Conservation (phyloP, 2,888 invertebrate genomes). For the Volucella zonaria region DNA sequence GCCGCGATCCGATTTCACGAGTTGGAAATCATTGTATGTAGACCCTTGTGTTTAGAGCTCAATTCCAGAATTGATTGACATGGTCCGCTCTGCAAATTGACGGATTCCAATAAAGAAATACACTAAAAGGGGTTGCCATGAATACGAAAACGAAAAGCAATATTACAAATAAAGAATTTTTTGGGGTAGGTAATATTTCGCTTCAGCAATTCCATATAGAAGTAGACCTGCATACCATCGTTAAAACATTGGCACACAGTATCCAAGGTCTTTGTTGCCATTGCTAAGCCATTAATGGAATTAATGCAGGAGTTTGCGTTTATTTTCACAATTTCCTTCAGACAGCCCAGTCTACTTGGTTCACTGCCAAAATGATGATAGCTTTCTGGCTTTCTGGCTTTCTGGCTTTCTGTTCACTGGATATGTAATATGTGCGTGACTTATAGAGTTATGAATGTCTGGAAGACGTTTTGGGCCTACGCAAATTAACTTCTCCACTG, state of each 20-base stretch:
- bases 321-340: conserved; percentile 43
- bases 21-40: background rate
- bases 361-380: conserved; percentile 36
- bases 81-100: conserved; percentile 44
- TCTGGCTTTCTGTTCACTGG: conserved; percentile 19
- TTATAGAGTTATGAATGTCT: conserved; percentile 42
- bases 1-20: too few species aligned
- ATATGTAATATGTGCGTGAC: conserved; percentile 57
- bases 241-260: background rate
- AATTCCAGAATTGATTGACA: conserved; percentile 43
- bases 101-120: conserved; percentile 32
- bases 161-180: background rate
- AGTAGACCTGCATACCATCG: background rate
- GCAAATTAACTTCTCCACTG: conserved; percentile 38
- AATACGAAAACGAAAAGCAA: background rate
- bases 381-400: conserved; percentile 29
- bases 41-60: background rate
- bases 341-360: conserved; percentile 11
- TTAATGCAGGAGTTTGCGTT: conserved; percentile 29
- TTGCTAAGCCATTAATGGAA: conserved; percentile 26
- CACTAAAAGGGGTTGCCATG: conserved; percentile 3
- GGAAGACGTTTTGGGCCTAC: conserved; percentile 48
- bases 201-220: background rate
- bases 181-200: conserved; percentile 31
- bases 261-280: conserved; percentile 2